These are phyloP conservation scores for Saccostrea glomerata DNA, from an alignment of 1,140 invertebrate species.

Conservation along the genomic window DNA sequence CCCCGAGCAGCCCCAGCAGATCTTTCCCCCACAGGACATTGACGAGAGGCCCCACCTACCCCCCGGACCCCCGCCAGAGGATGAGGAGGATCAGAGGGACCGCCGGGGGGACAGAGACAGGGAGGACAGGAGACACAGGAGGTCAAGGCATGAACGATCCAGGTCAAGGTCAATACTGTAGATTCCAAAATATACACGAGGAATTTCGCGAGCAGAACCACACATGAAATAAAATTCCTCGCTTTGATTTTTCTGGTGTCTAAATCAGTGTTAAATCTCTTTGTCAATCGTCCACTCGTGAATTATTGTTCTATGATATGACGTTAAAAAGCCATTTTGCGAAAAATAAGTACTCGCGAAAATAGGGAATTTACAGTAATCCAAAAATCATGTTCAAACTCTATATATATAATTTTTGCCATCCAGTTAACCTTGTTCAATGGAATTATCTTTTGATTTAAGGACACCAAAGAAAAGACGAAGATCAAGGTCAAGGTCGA, in stretches of 20 bases:
- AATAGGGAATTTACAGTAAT: no score
- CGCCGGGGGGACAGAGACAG: slow-evolving; percentile 58
- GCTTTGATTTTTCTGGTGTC: no score
- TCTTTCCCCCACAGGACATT: slow-evolving; percentile 46
- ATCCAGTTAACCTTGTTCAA: no score
- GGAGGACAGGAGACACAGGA: slow-evolving; percentile 58
- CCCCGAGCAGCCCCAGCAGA: slow-evolving; percentile 41
- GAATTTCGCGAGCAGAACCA: no score
- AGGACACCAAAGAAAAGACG: slow-evolving; percentile 76
- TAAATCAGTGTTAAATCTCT: no score
- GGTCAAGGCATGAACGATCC: slow-evolving; percentile 65
- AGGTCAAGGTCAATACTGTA: slow-evolving; percentile 60
- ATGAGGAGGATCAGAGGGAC: slow-evolving; percentile 59
- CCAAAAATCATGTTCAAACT: no score
- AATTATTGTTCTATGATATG: not conserved
- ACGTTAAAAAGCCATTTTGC: not conserved
- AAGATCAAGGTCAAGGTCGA: slow-evolving; percentile 78
- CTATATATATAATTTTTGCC: no score
- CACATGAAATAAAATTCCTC: no score
- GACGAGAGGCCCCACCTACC: slow-evolving; percentile 42
- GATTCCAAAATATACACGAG: no score
- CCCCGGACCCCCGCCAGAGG: slow-evolving; percentile 50
- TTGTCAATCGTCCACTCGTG: no score
- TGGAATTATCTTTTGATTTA: slow-evolving; percentile 37
- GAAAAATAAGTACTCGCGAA: no score